Percentiles rank a stretch among this genome's conserved stretches.
Evolutionary conservation across 2,888 invertebrate genomes (phyloP).

Genomic region (Pseudococcus viburni): DNA sequence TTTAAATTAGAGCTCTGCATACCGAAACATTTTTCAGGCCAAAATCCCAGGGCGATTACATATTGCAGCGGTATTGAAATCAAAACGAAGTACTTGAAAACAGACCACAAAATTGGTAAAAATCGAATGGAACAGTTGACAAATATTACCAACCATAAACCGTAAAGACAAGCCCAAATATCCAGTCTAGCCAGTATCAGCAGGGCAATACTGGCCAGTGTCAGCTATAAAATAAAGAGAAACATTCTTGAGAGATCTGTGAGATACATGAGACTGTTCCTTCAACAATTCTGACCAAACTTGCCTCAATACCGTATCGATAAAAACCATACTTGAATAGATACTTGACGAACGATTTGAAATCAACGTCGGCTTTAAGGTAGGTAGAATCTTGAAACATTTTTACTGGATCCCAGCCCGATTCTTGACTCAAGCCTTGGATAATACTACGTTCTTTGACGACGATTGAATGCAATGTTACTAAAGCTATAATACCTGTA

Average conservation of each 20-base stretch:
- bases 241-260: background rate
- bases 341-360: conserved; percentile 86
- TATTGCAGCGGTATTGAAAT: conserved; percentile 90
- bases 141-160: conserved; percentile 84
- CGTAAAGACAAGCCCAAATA: conserved; percentile 88
- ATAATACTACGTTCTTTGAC: conserved; percentile 80
- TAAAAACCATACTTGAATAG: conserved; percentile 95
- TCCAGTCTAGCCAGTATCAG: conserved; percentile 93
- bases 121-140: conserved; percentile 78
- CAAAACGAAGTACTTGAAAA: conserved; percentile 85
- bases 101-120: conserved; percentile 84
- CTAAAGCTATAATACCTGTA: conserved; percentile 80
- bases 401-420: conserved; percentile 75
- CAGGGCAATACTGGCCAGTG: conserved; percentile 87
- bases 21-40: conserved; percentile 89
- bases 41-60: conserved; percentile 87
- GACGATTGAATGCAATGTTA: conserved; percentile 90
- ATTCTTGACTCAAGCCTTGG: conserved; percentile 74
- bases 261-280: too few species aligned
- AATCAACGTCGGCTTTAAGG: conserved; percentile 86
- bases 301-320: conserved; percentile 95
- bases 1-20: conserved; percentile 63
- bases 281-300: background rate
- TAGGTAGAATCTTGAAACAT: conserved; percentile 88
- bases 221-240: conserved; percentile 76